Evolutionary conservation across 1,140 invertebrate genomes (phyloP).

Genomic region (Drosophila lacertosa): DNA sequence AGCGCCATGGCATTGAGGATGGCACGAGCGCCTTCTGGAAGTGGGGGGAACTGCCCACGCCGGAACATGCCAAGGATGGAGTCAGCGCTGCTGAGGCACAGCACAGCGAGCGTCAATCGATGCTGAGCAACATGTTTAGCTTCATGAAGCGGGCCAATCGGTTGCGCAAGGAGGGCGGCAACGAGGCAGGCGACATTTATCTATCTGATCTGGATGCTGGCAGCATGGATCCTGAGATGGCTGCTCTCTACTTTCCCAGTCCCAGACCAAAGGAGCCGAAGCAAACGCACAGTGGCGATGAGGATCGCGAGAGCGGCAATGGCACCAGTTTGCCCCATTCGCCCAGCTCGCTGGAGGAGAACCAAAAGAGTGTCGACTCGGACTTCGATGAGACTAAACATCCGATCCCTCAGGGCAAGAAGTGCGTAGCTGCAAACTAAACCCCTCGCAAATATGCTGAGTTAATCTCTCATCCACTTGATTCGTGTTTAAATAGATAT

Average conservation of each 20-base stretch:
- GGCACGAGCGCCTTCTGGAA: constrained; percentile 90
- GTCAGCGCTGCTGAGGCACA: constrained; percentile 68
- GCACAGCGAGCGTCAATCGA: constrained; percentile 88
- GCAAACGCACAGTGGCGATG: constrained; percentile 86
- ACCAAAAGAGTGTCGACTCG: constrained; percentile 90
- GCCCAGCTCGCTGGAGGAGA: constrained; percentile 91
- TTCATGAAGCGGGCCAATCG: constrained; percentile 94
- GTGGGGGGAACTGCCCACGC: constrained; percentile 97
- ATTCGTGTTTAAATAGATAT: constrained; percentile 71
- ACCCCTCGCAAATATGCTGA: background rate
- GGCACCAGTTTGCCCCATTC: constrained; percentile 97
- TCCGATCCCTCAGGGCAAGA: constrained; percentile 84
- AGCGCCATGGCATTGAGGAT: constrained; percentile 83
- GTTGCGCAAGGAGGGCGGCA: constrained; percentile 88
- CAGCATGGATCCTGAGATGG: constrained; percentile 94
- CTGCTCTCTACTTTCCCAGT: constrained; percentile 94
- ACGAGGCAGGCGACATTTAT: constrained; percentile 94
- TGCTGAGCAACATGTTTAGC: constrained; percentile 95
- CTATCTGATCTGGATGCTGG: constrained; percentile 95
- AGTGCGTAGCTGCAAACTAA: constrained; percentile 83
- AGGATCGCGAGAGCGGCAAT: constrained; percentile 97
- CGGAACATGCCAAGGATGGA: constrained; percentile 73
- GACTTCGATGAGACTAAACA: constrained; percentile 91
- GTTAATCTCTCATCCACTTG: background rate
- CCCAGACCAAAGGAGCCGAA: constrained; percentile 57